These are phyloP conservation scores for Brachionus paranguensis DNA, from an alignment of 1,140 invertebrate genomes.

Conservation along the genomic window DNA sequence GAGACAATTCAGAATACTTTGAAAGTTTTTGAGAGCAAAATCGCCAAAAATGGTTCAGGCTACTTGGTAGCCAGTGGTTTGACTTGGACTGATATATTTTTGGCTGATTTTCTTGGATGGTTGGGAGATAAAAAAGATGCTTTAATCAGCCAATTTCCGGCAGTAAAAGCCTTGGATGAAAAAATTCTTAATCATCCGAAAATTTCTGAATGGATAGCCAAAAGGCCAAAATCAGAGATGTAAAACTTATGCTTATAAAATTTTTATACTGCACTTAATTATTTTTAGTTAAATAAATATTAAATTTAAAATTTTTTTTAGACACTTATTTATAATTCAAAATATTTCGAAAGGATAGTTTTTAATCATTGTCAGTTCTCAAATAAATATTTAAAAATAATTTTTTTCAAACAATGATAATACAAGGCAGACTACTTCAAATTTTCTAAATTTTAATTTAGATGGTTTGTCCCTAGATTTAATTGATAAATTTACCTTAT, in stretches of 20 bases:
- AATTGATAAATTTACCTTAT: too few species aligned
- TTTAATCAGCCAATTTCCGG: neutral
- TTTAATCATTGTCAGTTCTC: too few species aligned
- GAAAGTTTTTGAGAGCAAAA: neutral
- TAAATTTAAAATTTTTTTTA: neutral
- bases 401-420: too few species aligned
- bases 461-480: too few species aligned
- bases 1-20: slow-evolving; percentile 6
- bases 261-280: neutral
- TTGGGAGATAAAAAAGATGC: neutral
- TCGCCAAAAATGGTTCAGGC: neutral
- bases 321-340: too few species aligned
- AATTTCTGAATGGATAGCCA: slow-evolving; percentile 1
- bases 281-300: neutral
- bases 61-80: slow-evolving; percentile 1
- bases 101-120: neutral
- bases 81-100: slow-evolving; percentile 32
- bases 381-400: too few species aligned
- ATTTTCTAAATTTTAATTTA: too few species aligned
- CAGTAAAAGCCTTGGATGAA: neutral
- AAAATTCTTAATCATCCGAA: neutral
- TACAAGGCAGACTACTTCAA: too few species aligned
- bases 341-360: too few species aligned
- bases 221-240: slow-evolving; percentile 9
- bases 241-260: neutral